phyloP scores from a whole-genome alignment of 2,113 vertebrate genomes.

The Arvicanthis niloticus region DNA sequence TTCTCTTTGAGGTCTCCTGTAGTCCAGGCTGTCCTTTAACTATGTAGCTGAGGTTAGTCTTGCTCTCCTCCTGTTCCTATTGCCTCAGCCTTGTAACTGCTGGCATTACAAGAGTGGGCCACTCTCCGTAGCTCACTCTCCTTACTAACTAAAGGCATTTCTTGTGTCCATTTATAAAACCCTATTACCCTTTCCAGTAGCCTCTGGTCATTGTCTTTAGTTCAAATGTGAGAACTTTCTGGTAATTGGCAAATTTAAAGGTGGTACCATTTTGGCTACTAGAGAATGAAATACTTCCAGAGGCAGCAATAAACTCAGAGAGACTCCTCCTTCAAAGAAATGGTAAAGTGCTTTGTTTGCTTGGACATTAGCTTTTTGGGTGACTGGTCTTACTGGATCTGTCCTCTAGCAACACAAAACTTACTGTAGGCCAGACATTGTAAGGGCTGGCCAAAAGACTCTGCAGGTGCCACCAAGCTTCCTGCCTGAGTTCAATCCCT shows the following conservation, averaged over 20 bases:
- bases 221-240: neutral
- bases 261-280: neutral
- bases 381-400: neutral
- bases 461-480: neutral
- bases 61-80: neutral
- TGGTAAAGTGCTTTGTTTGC: neutral
- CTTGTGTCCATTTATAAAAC: neutral
- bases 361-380: neutral
- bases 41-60: neutral
- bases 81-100: neutral
- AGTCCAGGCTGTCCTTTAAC: neutral
- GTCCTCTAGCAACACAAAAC: neutral
- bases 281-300: neutral
- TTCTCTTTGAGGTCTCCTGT: neutral
- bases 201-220: slow-evolving; percentile 4
- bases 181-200: neutral
- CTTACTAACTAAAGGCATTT: neutral
- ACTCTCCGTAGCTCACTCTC: neutral
- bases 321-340: neutral
- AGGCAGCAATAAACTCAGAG: neutral
- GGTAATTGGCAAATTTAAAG: slow-evolving; percentile 19
- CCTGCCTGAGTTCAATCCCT: neutral
- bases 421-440: neutral
- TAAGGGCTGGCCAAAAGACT: neutral
- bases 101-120: neutral